These are phyloP conservation scores for Cosmia pyralina DNA, from an alignment of 2,888 invertebrate genomes.

Conservation along the genomic window DNA sequence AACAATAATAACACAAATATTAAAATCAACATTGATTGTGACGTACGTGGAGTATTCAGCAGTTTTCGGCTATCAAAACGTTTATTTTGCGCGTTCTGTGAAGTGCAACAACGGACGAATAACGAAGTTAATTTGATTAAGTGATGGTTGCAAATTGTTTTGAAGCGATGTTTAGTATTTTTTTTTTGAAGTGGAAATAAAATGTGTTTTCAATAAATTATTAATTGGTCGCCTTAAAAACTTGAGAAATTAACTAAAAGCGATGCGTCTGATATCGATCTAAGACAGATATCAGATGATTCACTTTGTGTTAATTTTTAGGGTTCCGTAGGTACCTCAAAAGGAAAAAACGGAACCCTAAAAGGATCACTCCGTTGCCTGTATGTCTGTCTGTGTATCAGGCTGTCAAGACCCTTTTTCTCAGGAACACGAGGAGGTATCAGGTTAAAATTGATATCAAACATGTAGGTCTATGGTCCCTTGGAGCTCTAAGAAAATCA, in stretches of 20 bases:
- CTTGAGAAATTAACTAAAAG: not conserved
- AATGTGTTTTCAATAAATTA: not conserved
- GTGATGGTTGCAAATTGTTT: not conserved
- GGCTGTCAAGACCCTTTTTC: too few species aligned
- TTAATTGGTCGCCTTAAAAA: not conserved
- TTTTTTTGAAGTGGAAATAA: not conserved
- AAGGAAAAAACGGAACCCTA: too few species aligned
- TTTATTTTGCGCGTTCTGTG: conserved; percentile 20
- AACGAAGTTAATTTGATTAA: conserved; percentile 7
- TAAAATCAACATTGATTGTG: conserved; percentile 13
- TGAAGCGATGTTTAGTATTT: not conserved
- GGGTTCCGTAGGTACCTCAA: too few species aligned
- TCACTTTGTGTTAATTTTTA: not conserved
- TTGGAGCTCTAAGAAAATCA: too few species aligned
- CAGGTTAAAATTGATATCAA: too few species aligned
- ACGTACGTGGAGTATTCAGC: conserved; percentile 2
- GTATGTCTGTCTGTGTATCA: too few species aligned
- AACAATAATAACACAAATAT: not conserved
- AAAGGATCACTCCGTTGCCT: too few species aligned
- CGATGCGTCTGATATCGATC: not conserved
- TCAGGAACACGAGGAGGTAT: too few species aligned
- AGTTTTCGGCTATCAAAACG: conserved; percentile 21
- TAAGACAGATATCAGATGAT: not conserved
- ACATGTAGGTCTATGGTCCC: too few species aligned
- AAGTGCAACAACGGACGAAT: conserved; percentile 3